Base-by-base conservation (phyloP, 2,888 invertebrate species). In the Leistus spinibarbis region DNA sequence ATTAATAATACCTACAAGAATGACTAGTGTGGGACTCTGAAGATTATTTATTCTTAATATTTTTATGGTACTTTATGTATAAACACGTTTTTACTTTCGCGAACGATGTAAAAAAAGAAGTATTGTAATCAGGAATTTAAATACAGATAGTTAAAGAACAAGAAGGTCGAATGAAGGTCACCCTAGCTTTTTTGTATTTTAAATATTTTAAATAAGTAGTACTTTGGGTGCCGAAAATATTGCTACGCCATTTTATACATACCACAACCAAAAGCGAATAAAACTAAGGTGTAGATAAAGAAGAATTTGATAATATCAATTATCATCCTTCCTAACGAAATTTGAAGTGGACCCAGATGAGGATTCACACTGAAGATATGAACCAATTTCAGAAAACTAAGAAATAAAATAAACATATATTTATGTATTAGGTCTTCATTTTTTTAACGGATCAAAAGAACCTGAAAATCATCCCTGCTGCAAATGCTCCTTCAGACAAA, bases 291-390 rank as follows among this genome's bases (percentile, higher is more conserved):
- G 83, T 97, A 97, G 81, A 98, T 96, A 84, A 97, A 95, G 89
- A 97, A 96, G 87, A 98, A 98, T 85, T 98, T 98, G 78, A 98
- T 90, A 78, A 98, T 97, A 84, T 98, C 98, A 81, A 95, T 91
- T 71, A 95, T 94, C 98, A 95, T 95, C 81, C 96, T 89, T 69
- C 98, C 98, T 16, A 98, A 87, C 0, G 98, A 98, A 70, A 98
- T 97, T 86, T 98, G 98, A 19, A 88, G 87, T 0, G 98, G 98
- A 77, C 98, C 98, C 80, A 98, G 89, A 85, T 98, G 96, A 0
- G 98, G 98, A 87, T 97, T 98, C 78, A 98, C 95, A 77, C 97
- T 97, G 89, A 98, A 98, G 83, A 98, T 96, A 85, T 98, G 97
- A 19, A 98, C 97, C 82, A 98, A 89, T 85, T 98, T 98, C 76